phyloP scores from a whole-genome alignment of 2,797 vertebrate species.

The Bovichtus variegatus region DNA sequence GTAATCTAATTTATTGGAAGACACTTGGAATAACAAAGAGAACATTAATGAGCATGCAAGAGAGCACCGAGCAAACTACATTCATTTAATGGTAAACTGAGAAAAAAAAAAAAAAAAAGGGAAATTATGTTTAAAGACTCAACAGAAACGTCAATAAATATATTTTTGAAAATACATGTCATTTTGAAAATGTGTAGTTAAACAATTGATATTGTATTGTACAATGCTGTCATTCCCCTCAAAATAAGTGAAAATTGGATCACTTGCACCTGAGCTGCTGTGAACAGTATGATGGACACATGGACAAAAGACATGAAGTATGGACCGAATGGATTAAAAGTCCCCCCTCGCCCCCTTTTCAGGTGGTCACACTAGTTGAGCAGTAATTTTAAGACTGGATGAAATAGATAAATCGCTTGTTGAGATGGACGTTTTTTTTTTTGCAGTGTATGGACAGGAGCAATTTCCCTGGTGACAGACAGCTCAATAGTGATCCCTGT shows the following conservation, averaged over 20 bases:
- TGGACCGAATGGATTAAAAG: neutral
- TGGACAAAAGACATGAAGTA: constrained; percentile 14
- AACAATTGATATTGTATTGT: neutral
- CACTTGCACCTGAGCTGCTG: constrained; percentile 1
- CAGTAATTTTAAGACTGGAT: constrained; percentile 21
- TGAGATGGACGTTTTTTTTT: constrained; percentile 23
- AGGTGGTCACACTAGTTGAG: constrained; percentile 36
- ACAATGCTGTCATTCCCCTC: neutral
- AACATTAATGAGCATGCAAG: constrained; percentile 12
- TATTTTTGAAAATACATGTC: neutral
- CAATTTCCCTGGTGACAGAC: constrained; percentile 69
- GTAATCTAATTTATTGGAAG: neutral
- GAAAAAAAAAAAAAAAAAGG: too few species aligned
- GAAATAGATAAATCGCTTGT: constrained; percentile 41
- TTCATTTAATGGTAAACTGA: neutral
- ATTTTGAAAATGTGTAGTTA: constrained; percentile 8
- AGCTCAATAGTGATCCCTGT: constrained; percentile 70
- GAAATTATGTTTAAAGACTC: neutral
- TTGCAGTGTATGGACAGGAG: constrained; percentile 40
- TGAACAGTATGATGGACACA: constrained; percentile 1
- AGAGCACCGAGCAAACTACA: too few species aligned
- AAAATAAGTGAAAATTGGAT: neutral
- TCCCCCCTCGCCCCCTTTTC: constrained; percentile 16
- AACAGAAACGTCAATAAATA: neutral
- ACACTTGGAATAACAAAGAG: neutral